A percentile compares a stretch with the other conserved stretches of the same genome.
These are phyloP conservation scores for Hydractinia symbiolongicarpus DNA, from an alignment of 30 jellyfish, hydroid and myxozoan species.

Conservation along the genomic window DNA sequence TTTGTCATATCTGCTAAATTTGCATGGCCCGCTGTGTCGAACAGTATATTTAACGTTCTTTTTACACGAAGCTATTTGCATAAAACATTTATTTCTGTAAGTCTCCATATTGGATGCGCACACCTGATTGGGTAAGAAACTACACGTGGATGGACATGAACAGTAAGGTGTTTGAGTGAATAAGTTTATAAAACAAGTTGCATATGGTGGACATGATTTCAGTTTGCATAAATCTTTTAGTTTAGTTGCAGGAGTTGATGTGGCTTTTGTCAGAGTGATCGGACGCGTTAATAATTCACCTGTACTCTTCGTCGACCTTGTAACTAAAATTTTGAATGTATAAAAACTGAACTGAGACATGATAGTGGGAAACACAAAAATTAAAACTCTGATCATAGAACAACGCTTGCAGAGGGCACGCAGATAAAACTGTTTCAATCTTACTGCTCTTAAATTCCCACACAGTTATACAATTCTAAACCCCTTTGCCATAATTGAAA, in stretches of 20 bases:
- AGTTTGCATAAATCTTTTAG: conserved; percentile 6
- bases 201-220: conserved; percentile 20
- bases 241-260: neutral
- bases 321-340: neutral
- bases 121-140: neutral
- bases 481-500: no score
- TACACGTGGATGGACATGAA: conserved; percentile 3
- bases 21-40: conserved; percentile 8
- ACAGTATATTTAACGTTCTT: neutral
- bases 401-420: no score
- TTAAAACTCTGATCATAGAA: no score
- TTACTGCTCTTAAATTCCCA: no score
- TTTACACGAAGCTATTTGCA: conserved; percentile 17
- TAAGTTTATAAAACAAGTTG: neutral
- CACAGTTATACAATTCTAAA: no score
- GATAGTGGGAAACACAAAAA: neutral
- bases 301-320: neutral
- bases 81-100: conserved; percentile 15
- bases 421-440: no score
- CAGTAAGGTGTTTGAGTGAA: conserved; percentile 16
- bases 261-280: neutral
- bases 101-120: conserved; percentile 20
- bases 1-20: neutral
- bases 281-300: neutral
- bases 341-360: neutral